Evolutionary conservation across 2,113 vertebrate species (phyloP), one percentile per base, ranked within the genome.

Genomic region (Bucco capensis): DNA sequence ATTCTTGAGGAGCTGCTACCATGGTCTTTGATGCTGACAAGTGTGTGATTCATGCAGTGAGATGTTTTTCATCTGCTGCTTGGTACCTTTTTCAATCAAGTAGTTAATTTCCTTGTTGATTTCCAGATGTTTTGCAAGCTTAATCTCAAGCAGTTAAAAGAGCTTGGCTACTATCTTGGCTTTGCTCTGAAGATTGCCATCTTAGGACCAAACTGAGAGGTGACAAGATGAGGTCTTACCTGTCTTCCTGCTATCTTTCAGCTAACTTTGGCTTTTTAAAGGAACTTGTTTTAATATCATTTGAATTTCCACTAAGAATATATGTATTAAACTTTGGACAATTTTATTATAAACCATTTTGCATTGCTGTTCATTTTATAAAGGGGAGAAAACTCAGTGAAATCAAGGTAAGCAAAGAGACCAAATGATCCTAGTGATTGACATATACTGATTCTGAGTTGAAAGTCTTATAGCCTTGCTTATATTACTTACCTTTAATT

Each of bases 291-390:
- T 53, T 54, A 89, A 28, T 80, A 61, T 24, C 0, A 49, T 25
- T 67, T 74, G 17, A 19, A 53, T 69, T 92, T 72, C 27, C 5
- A 37, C 40, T 93, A 56, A 37, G 54, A 66, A 11, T 78, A 11
- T 78, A 18, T 53, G 8, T 19, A 53, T 66, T 74, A 60, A 71
- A 37, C 14, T 69, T 83, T n/a, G 37, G 74, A 51, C 76, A 86
- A 73, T 58, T 65, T 86, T 72, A 65, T 46, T 96, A 95, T 96
- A 96, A 96, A 96, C 6, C 11, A 42, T 33, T 84, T 90, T 62
- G 17, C 10, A 18, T 38, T 88, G 31, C 33, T 56, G 11, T 42
- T 42, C 40, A 42, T 42, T 42, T 12, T 42, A 11, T 57, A 37
- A 81, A 72, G 22, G 17, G 42, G 42, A 81, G 37, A 31, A 54